A percentile compares a stretch with the other conserved stretches of the same genome.
Evolutionary conservation across 2,888 invertebrate species (phyloP).

Genomic region (Caenorhabditis macrosperma): DNA sequence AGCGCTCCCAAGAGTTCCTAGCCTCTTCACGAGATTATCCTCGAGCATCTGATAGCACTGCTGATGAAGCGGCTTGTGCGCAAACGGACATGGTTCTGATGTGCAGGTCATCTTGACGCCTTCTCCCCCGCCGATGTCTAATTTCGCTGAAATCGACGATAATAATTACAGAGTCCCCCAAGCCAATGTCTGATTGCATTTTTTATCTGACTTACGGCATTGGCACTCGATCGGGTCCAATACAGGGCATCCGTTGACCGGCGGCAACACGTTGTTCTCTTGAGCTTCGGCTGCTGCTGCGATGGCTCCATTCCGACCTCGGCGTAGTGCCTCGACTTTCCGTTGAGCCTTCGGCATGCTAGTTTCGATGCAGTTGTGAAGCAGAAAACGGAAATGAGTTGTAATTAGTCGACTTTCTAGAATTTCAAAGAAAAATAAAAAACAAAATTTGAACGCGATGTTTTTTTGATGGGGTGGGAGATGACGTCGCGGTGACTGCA

Average conservation of each 20-base stretch:
- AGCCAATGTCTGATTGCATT: neutral
- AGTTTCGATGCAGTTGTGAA: neutral
- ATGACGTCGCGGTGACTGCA: constrained; percentile 11
- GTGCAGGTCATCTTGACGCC: constrained; percentile 71
- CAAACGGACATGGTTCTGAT: constrained; percentile 65
- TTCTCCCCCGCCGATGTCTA: constrained; percentile 20
- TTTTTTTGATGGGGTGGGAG: too few species aligned
- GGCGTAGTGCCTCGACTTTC: neutral
- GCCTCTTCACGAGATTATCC: constrained; percentile 65
- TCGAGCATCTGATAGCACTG: constrained; percentile 69
- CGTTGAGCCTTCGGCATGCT: neutral
- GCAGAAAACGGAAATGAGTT: neutral
- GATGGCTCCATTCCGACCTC: neutral
- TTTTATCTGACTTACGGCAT: constrained; percentile 19
- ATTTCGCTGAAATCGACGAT: neutral
- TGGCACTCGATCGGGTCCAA: constrained; percentile 56
- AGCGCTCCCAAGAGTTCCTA: constrained; percentile 69
- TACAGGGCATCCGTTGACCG: constrained; percentile 58
- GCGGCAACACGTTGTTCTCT: neutral
- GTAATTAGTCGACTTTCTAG: neutral
- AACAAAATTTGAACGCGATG: neutral
- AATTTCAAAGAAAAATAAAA: too few species aligned
- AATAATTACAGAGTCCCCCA: neutral
- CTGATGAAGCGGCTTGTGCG: constrained; percentile 59
- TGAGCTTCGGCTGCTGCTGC: neutral